Conservation (phyloP, 2,113 vertebrate species). For the Antigone vipio region DNA sequence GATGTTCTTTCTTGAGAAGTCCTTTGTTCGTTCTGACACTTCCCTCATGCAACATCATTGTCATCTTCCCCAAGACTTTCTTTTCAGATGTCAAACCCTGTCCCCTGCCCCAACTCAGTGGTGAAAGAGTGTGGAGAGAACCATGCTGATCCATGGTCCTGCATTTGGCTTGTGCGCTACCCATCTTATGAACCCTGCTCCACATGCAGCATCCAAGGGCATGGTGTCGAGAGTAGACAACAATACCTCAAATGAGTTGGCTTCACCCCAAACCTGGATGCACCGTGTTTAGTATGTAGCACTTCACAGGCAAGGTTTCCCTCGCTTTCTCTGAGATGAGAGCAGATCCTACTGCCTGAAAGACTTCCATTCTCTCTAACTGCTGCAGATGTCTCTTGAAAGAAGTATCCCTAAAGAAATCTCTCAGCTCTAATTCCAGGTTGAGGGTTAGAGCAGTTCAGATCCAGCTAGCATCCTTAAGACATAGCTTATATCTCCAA, state of each 20-base stretch:
- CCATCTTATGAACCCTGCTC: neutral
- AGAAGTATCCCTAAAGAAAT: neutral
- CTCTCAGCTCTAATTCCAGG: neutral
- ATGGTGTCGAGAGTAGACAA: neutral
- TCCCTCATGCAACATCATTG: neutral
- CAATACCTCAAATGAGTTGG: neutral
- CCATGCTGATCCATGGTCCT: neutral
- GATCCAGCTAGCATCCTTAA: neutral
- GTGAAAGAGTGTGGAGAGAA: neutral
- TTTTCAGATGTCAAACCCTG: neutral
- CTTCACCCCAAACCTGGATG: neutral
- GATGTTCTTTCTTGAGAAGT: neutral
- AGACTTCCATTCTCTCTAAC: neutral
- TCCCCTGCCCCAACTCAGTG: fast-evolving
- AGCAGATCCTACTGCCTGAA: neutral
- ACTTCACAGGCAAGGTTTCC: neutral
- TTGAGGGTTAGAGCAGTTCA: neutral
- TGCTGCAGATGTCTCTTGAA: neutral
- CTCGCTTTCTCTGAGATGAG: neutral
- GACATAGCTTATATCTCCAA: neutral
- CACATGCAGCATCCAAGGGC: neutral
- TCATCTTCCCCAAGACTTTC: neutral
- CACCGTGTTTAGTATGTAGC: neutral
- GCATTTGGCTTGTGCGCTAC: neutral
- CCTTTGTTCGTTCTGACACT: neutral